Base-by-base conservation (phyloP, 1,140 invertebrate genomes). In the Polypedilum vanderplanki region DNA sequence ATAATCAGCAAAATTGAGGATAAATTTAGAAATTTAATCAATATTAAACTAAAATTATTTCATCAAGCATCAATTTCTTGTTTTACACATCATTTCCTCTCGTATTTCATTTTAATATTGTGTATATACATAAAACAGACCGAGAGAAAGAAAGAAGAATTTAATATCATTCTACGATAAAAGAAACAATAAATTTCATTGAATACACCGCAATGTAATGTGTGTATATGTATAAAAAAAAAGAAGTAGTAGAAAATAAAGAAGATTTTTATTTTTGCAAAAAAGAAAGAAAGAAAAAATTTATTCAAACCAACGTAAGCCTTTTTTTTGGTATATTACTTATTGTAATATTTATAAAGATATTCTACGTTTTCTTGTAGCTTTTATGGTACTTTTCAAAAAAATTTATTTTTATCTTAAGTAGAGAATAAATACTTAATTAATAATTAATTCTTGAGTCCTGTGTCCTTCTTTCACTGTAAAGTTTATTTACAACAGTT, bases 251-350 rank as follows among this genome's bases (percentile, higher is more conserved):
- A 46, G 41, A 46, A 57, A 57, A 57, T 57, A 57, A 57, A 57
- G 41, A 15, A 46, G n/a, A n/a, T n/a, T n/a, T n/a, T n/a, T n/a
- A 33, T 33, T 33, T 5, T 33, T 33, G 1, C 5, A 1, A 33
- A 57, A n/a, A 57, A 57, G 46, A 57, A 57, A 57, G 15, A 57
- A 57, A 15, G 3, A 57, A 57, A n/a, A 57, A 57, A 57, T 57
- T 57, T 57, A 57, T 57, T 57, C 46, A 57, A 57, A 57, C 46
- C 46, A 57, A 57, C n/a, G 46, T 57, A 57, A 57, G 46, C 46
- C 46, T 57, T 57, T 57, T 57, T n/a, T n/a, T n/a, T n/a, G n/a
- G 15, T 57, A 57, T 57, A 15, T 57, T 57, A 4, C 24, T 33
- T 33, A 33, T 33, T 33, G 24, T 33, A 33, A 5, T 33, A 33